Conservation (phyloP, 2,888 invertebrate species). For the Coleophora deauratella region DNA sequence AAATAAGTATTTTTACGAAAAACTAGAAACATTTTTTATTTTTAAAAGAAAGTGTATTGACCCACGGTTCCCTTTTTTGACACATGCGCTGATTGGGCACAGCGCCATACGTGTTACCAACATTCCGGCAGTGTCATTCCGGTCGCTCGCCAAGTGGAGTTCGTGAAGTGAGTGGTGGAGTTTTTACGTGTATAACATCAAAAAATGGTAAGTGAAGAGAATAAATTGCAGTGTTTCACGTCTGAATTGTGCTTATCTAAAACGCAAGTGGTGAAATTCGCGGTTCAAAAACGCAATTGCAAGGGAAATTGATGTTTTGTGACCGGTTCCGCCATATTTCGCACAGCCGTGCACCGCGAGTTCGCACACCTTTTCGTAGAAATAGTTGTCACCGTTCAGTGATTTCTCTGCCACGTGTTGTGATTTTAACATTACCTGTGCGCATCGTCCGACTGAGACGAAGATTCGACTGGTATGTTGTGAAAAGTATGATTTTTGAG, state of each 20-base stretch:
- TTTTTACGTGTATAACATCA: conserved; percentile 71
- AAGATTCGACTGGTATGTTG: conserved; percentile 20
- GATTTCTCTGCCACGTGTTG: conserved; percentile 70
- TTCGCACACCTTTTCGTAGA: conserved; percentile 68
- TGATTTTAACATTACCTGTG: conserved; percentile 34
- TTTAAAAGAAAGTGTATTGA: conserved; percentile 37
- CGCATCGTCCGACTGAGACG: conserved; percentile 19
- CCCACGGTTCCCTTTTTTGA: conserved; percentile 48
- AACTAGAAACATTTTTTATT: no score
- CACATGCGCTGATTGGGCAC: conserved; percentile 69
- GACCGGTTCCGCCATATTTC: conserved; percentile 74
- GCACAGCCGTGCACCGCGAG: conserved; percentile 55
- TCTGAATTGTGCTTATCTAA: conserved; percentile 41
- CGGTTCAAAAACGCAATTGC: conserved; percentile 38
- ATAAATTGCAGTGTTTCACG: conserved; percentile 50
- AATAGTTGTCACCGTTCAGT: conserved; percentile 67
- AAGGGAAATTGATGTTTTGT: conserved; percentile 39
- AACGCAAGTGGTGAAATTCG: conserved; percentile 29
- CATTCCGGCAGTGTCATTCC: conserved; percentile 69
- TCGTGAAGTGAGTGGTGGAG: conserved; percentile 68
- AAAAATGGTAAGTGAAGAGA: conserved; percentile 71
- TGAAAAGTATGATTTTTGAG: conserved; percentile 20
- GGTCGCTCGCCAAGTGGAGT: conserved; percentile 69
- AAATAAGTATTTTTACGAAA: no score
- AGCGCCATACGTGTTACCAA: conserved; percentile 57